These are phyloP conservation scores for Drosophila eugracilis DNA, from an alignment of 1,140 invertebrate species.

Conservation along the genomic window DNA sequence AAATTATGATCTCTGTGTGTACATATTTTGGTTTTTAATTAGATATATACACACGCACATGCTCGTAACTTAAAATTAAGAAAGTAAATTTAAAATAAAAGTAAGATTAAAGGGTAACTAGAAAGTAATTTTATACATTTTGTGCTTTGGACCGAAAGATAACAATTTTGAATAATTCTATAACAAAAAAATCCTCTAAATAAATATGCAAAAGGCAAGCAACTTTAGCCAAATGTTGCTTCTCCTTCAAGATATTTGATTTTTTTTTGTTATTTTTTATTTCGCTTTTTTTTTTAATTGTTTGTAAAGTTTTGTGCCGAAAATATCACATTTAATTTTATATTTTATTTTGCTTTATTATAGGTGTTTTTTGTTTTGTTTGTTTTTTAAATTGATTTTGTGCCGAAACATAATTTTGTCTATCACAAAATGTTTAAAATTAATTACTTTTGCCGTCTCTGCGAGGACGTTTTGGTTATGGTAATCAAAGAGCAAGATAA, in stretches of 20 bases:
- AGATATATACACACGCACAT: constrained; percentile 53
- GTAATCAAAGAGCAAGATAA: constrained; percentile 28
- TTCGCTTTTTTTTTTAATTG: constrained; percentile 26
- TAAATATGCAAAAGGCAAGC: constrained; percentile 48
- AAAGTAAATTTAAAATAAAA: constrained; percentile 50
- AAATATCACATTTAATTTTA: constrained; percentile 83
- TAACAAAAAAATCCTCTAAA: constrained; percentile 55
- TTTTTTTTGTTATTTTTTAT: constrained; percentile 20
- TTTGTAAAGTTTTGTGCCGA: constrained; percentile 81
- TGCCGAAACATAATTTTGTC: constrained; percentile 79
- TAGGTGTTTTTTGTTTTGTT: constrained; percentile 25
- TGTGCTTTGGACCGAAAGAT: constrained; percentile 79
- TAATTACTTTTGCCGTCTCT: constrained; percentile 62
- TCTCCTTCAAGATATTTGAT: constrained; percentile 32
- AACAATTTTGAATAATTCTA: constrained; percentile 78
- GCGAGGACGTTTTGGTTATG: constrained; percentile 50
- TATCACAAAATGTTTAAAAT: constrained; percentile 85
- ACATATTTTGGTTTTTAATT: constrained; percentile 34
- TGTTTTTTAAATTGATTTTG: constrained; percentile 36
- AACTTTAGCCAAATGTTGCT: constrained; percentile 45
- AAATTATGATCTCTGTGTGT: constrained; percentile 61
- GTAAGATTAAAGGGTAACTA: constrained; percentile 56
- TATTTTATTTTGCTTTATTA: constrained; percentile 52
- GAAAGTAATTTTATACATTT: constrained; percentile 82
- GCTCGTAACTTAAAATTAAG: constrained; percentile 57